A percentile compares a stretch with the other conserved stretches of the same genome.
Conservation (phyloP, 1,140 invertebrate species). For the Neodiprion pinetum region DNA sequence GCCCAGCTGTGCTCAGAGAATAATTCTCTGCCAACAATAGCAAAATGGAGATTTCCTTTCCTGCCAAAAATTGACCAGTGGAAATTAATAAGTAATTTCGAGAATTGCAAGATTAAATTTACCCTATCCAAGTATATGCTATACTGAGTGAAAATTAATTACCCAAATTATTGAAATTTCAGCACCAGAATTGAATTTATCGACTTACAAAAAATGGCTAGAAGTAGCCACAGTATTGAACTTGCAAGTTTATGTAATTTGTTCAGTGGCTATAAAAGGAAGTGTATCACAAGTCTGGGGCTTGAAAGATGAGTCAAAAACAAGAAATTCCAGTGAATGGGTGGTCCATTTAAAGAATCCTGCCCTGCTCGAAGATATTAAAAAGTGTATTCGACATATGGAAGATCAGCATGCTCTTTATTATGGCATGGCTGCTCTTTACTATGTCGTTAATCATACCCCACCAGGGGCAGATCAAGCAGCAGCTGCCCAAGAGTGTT, state of each 20-base stretch:
- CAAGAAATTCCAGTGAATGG: conserved; percentile 38
- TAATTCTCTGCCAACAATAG: conserved; percentile 49
- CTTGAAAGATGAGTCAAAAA: conserved; percentile 17
- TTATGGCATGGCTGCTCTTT: conserved; percentile 52
- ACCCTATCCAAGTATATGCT: neutral
- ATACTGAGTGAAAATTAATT: neutral
- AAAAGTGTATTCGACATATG: conserved; percentile 52
- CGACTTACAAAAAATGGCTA: conserved; percentile 57
- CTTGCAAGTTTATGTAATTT: conserved; percentile 53
- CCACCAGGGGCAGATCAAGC: conserved; percentile 58
- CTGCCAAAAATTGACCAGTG: conserved; percentile 43
- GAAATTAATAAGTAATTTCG: conserved; percentile 46
- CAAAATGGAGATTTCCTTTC: conserved; percentile 56
- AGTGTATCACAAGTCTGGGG: conserved; percentile 40
- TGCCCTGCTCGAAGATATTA: conserved; percentile 50
- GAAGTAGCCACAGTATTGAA: conserved; percentile 48
- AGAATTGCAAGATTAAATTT: neutral
- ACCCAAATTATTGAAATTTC: conserved; percentile 16
- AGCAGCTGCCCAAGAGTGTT: conserved; percentile 54
- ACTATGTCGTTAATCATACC: conserved; percentile 55
- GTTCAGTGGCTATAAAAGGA: conserved; percentile 52
- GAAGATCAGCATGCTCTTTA: conserved; percentile 42
- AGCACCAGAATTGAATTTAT: conserved; percentile 57
- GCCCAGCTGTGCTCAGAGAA: conserved; percentile 42
- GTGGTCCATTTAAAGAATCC: conserved; percentile 40